These are phyloP conservation scores for Lamproptera curius DNA, from an alignment of 2,888 invertebrate species.

Conservation along the genomic window DNA sequence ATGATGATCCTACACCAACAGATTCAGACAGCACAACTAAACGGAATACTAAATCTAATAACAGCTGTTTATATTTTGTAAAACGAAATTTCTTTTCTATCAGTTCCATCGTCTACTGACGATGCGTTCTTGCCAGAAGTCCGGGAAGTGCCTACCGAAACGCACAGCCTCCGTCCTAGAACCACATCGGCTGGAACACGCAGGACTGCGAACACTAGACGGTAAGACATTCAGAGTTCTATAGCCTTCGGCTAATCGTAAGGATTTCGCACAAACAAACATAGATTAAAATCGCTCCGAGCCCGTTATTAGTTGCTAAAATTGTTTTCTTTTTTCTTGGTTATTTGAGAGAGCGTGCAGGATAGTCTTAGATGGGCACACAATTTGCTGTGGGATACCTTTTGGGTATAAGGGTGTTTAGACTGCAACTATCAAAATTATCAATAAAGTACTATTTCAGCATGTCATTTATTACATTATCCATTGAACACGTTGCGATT, in stretches of 20 bases:
- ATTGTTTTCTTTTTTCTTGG: constrained; percentile 2
- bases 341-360: constrained; percentile 14
- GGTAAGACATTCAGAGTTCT: constrained; percentile 42
- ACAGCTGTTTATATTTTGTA: background rate
- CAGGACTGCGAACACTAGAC: constrained; percentile 67
- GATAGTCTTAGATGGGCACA: constrained; percentile 11
- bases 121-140: constrained; percentile 69
- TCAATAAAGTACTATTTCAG: constrained; percentile 8
- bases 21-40: too few relatives aligned
- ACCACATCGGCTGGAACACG: constrained; percentile 66
- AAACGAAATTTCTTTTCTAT: background rate
- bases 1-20: too few relatives aligned
- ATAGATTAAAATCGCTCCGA: constrained; percentile 4
- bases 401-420: too few relatives aligned
- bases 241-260: constrained; percentile 6
- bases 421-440: background rate
- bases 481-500: constrained; percentile 11
- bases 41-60: too few relatives aligned
- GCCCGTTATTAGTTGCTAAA: constrained; percentile 14
- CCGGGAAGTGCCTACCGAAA: constrained; percentile 51
- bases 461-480: constrained; percentile 19
- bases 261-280: constrained; percentile 11
- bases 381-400: background rate
- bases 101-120: constrained; percentile 59
- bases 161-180: constrained; percentile 54